These are phyloP conservation scores for Megaptera novaeangliae DNA, from an alignment of 2,113 vertebrate genomes.

Conservation along the genomic window DNA sequence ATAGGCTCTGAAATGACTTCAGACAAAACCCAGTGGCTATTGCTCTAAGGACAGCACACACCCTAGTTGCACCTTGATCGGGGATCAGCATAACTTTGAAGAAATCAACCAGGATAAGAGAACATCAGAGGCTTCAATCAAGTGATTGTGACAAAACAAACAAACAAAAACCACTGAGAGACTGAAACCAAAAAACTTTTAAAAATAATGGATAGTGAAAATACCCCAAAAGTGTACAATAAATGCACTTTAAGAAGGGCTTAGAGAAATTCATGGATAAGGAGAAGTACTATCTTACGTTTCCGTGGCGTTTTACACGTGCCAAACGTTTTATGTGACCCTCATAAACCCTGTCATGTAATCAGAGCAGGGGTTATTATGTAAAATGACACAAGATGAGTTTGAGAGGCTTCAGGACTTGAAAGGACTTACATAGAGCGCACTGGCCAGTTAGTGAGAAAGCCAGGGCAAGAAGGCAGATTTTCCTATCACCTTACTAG, in stretches of 20 bases:
- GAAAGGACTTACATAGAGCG: not conserved
- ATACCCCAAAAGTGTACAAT: not conserved
- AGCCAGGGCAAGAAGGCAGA: not conserved
- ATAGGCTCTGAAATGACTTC: not conserved
- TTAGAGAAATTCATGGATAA: not conserved
- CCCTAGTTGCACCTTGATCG: not conserved
- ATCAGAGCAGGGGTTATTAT: not conserved
- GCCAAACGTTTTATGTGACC: not conserved
- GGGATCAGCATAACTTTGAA: not conserved
- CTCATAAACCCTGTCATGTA: not conserved
- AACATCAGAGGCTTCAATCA: not conserved
- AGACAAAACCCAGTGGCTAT: not conserved
- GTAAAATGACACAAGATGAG: not conserved
- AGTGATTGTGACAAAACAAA: not conserved
- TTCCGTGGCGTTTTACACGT: not conserved
- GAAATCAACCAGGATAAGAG: not conserved
- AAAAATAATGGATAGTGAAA: not conserved
- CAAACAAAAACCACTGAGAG: not conserved
- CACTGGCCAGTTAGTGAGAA: not conserved
- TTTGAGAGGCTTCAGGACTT: not conserved
- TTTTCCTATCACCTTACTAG: not conserved
- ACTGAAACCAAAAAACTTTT: not conserved
- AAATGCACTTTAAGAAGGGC: not conserved
- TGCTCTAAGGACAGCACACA: not conserved
- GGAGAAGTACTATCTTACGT: not conserved